These are phyloP conservation scores for Phylloscopus collybita DNA, from an alignment of 2,797 vertebrate genomes.

Conservation along the genomic window DNA sequence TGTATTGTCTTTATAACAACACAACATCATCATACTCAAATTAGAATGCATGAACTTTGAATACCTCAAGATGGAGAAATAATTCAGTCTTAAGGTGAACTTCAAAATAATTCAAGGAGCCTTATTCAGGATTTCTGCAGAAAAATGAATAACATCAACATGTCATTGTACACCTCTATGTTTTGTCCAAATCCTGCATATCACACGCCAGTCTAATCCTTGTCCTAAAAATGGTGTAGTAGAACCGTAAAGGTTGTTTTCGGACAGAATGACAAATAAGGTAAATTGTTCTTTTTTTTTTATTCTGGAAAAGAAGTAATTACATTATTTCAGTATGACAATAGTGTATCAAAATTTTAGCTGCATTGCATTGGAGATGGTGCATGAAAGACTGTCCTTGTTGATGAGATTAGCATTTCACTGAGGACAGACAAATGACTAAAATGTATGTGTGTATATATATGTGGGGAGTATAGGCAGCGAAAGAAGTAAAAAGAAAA, in stretches of 20 bases:
- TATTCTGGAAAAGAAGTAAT: neutral
- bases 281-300: neutral
- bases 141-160: neutral
- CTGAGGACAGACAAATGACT: neutral
- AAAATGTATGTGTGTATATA: neutral
- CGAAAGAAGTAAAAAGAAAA: neutral
- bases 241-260: neutral
- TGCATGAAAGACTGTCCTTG: neutral
- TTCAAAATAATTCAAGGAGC: neutral
- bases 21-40: neutral
- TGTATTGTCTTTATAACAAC: neutral
- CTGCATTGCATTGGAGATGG: neutral
- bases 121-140: neutral
- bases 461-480: neutral
- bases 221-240: neutral
- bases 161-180: neutral
- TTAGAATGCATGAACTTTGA: neutral
- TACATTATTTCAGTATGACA: neutral
- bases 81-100: neutral
- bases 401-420: neutral
- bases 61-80: neutral
- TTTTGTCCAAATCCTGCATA: neutral
- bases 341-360: neutral
- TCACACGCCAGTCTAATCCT: neutral
- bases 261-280: neutral